phyloP scores from a whole-genome alignment of 2,797 vertebrate species.

The Dryobates pubescens region DNA sequence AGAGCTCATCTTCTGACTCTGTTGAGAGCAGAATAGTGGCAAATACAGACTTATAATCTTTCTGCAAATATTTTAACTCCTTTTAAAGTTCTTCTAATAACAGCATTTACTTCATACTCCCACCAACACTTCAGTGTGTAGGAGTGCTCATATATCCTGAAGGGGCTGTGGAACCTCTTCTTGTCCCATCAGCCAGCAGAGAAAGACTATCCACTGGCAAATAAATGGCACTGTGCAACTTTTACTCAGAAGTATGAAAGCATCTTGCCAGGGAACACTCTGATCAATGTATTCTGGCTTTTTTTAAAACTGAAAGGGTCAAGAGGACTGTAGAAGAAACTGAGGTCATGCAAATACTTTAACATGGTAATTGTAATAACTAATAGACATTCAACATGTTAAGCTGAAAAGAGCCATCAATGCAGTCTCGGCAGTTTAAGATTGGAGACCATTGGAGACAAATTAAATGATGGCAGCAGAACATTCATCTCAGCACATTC shows the following conservation, averaged over 20 bases:
- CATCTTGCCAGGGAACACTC: slow-evolving; percentile 42
- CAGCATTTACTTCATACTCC: not conserved
- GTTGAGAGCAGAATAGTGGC: not conserved
- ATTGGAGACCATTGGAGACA: slow-evolving; percentile 8
- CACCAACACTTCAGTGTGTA: not conserved
- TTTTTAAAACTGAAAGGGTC: slow-evolving; percentile 22
- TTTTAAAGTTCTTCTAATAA: slow-evolving; percentile 24
- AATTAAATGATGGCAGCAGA: not conserved
- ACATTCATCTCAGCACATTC: not conserved
- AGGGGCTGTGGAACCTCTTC: not conserved
- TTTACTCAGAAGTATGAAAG: not conserved
- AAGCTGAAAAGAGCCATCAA: not conserved
- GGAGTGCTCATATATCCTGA: not conserved
- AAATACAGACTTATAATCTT: not conserved
- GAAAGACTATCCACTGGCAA: slow-evolving; percentile 43
- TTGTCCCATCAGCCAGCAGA: not conserved
- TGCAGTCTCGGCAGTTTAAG: not conserved
- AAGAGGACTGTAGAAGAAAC: slow-evolving; percentile 2
- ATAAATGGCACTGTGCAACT: not conserved
- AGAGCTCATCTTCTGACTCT: not conserved
- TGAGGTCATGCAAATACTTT: slow-evolving; percentile 45
- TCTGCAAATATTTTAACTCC: slow-evolving; percentile 39
- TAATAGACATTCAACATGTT: slow-evolving; percentile 3
- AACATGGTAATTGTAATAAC: not conserved
- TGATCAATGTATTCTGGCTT: slow-evolving; percentile 17